Conservation (phyloP, 2,113 vertebrate species). For the Chiloscyllium plagiosum region DNA sequence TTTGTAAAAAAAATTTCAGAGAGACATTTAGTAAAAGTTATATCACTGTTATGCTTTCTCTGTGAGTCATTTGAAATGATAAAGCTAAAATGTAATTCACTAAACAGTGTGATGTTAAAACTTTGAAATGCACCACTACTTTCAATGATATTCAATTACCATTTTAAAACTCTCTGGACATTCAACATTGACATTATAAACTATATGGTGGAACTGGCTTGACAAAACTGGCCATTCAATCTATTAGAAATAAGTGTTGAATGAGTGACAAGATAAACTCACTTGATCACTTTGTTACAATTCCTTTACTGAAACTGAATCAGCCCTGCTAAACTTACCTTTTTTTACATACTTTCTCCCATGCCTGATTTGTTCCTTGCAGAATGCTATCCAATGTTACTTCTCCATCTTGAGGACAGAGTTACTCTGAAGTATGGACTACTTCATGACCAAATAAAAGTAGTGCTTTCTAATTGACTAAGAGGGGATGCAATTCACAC, state of each 20-base stretch:
- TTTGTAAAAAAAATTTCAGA: background rate
- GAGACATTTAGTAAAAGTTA: background rate
- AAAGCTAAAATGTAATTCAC: background rate
- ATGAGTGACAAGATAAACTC: background rate
- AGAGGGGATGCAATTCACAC: background rate
- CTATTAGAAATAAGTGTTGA: background rate
- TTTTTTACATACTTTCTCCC: background rate
- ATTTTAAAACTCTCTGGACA: background rate
- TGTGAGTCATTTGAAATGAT: background rate
- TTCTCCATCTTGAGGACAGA: background rate
- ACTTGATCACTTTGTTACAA: background rate
- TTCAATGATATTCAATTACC: background rate
- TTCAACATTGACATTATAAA: background rate
- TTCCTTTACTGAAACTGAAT: background rate
- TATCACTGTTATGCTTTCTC: background rate
- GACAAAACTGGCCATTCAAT: background rate
- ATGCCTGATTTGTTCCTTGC: background rate
- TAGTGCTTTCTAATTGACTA: background rate
- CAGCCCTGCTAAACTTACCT: background rate
- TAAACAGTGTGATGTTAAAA: background rate
- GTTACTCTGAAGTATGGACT: background rate
- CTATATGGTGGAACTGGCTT: background rate
- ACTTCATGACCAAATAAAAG: background rate
- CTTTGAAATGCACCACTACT: slow-evolving; percentile 19
- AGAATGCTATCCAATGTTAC: background rate